phyloP scores from a whole-genome alignment of 2,797 vertebrate species.

The Naso thynnoides region DNA sequence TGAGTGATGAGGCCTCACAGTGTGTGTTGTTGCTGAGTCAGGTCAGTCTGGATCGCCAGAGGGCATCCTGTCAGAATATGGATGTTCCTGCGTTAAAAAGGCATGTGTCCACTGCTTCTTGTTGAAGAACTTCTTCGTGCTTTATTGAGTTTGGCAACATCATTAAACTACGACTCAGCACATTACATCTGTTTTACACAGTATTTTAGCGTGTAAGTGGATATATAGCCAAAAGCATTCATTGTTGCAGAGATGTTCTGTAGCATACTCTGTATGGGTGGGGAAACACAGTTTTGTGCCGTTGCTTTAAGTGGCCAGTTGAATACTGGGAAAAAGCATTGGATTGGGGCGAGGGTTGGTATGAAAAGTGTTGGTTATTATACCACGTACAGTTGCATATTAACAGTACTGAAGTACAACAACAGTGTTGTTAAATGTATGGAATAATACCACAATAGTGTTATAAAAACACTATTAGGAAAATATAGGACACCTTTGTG shows the following conservation, averaged over 20 bases:
- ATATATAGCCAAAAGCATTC: neutral
- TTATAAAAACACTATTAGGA: too few species aligned
- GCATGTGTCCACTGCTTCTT: conserved; percentile 15
- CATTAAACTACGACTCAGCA: conserved; percentile 35
- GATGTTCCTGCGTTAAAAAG: conserved; percentile 34
- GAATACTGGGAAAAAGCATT: neutral
- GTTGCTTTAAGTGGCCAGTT: neutral
- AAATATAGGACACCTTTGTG: too few species aligned
- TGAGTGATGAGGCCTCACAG: conserved; percentile 28
- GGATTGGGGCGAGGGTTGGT: too few species aligned
- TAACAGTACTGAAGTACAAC: too few species aligned
- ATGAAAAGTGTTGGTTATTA: too few species aligned
- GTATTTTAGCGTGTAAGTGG: conserved; percentile 10
- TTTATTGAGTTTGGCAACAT: conserved; percentile 30
- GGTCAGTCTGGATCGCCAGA: conserved; percentile 30
- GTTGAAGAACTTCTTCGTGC: conserved; percentile 1
- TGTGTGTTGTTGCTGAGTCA: conserved; percentile 49
- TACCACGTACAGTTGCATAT: too few species aligned
- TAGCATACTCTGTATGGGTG: conserved; percentile 8
- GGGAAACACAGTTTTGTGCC: neutral
- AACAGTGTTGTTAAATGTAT: too few species aligned
- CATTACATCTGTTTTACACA: conserved; percentile 4
- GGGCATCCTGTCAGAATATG: conserved; percentile 37
- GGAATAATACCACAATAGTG: too few species aligned
- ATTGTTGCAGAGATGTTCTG: neutral